Percentiles rank a stretch among this genome's conserved stretches.
Conservation (phyloP, 1,140 invertebrate genomes). For the Zelostemma sp. region DNA sequence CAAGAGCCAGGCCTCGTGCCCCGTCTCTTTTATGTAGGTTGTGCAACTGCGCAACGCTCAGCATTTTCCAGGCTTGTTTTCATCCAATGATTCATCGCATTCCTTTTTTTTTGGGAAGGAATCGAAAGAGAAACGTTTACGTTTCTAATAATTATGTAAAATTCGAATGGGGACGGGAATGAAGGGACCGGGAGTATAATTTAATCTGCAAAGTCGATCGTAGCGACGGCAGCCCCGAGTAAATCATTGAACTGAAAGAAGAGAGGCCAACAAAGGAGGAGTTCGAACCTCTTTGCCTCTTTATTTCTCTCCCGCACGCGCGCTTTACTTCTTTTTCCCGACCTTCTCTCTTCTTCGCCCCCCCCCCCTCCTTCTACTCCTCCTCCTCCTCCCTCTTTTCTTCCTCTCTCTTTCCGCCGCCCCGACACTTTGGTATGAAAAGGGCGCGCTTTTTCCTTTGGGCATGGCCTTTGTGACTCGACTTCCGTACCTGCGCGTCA, state of each 20-base stretch:
- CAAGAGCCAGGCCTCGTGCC: not conserved
- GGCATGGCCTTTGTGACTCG: slow-evolving; percentile 1
- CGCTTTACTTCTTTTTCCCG: slow-evolving; percentile 12
- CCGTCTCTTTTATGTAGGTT: slow-evolving; percentile 32
- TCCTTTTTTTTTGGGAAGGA: no score
- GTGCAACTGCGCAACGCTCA: slow-evolving; percentile 34
- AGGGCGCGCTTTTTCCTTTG: slow-evolving; percentile 8
- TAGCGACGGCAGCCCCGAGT: not conserved
- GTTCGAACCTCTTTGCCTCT: not conserved
- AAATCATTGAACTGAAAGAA: slow-evolving; percentile 26
- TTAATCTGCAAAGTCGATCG: slow-evolving; percentile 6
- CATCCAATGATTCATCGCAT: no score
- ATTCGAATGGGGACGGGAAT: no score
- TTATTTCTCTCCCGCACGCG: slow-evolving; percentile 18
- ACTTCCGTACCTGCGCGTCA: not conserved
- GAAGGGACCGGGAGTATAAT: not conserved
- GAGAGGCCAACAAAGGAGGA: slow-evolving; percentile 29
- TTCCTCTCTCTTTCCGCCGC: not conserved
- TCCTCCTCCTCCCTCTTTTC: slow-evolving; percentile 1
- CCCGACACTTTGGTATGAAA: slow-evolving; percentile 1
- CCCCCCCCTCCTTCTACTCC: not conserved
- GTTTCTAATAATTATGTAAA: no score
- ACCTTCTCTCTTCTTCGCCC: slow-evolving; percentile 10
- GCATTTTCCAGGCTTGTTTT: not conserved
- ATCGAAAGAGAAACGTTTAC: no score